phyloP scores from a whole-genome alignment of 2,113 vertebrate genomes.

The Rhinoderma darwinii region DNA sequence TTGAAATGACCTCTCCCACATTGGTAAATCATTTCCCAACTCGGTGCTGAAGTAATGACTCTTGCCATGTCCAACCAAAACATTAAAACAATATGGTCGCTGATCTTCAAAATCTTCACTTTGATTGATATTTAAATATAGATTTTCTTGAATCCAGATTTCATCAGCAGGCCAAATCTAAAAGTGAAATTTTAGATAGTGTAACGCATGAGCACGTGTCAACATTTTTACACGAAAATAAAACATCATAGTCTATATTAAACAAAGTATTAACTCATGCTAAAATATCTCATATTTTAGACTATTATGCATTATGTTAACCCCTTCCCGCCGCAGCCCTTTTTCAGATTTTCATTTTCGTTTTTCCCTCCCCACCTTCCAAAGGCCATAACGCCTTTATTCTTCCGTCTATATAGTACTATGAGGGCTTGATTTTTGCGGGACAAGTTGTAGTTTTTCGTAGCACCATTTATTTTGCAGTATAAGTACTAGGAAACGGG shows the following conservation, averaged over 20 bases:
- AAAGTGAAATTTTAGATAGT: slow-evolving; percentile 62
- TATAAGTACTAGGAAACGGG: too few relatives aligned
- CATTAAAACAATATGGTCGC: slow-evolving; percentile 85
- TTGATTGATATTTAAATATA: slow-evolving; percentile 83
- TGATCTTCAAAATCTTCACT: slow-evolving; percentile 82
- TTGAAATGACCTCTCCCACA: slow-evolving; percentile 93
- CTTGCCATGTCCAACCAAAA: slow-evolving; percentile 84
- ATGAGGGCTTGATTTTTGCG: too few relatives aligned
- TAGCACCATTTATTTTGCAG: too few relatives aligned
- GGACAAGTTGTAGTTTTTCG: too few relatives aligned
- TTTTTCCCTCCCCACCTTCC: too few relatives aligned
- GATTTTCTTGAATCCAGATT: slow-evolving; percentile 86
- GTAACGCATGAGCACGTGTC: not conserved
- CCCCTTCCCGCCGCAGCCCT: too few relatives aligned
- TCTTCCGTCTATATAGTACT: too few relatives aligned
- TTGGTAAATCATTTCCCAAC: slow-evolving; percentile 81
- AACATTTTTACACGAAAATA: not conserved
- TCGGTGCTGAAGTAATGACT: slow-evolving; percentile 88
- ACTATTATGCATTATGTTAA: too few relatives aligned
- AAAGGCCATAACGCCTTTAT: too few relatives aligned
- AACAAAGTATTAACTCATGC: not conserved
- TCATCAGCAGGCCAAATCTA: slow-evolving; percentile 89
- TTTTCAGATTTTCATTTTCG: too few relatives aligned
- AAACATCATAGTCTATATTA: not conserved
- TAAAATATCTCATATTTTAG: not conserved